phyloP scores from a whole-genome alignment of 1,140 invertebrate genomes.

The Macrobrachium nipponense region DNA sequence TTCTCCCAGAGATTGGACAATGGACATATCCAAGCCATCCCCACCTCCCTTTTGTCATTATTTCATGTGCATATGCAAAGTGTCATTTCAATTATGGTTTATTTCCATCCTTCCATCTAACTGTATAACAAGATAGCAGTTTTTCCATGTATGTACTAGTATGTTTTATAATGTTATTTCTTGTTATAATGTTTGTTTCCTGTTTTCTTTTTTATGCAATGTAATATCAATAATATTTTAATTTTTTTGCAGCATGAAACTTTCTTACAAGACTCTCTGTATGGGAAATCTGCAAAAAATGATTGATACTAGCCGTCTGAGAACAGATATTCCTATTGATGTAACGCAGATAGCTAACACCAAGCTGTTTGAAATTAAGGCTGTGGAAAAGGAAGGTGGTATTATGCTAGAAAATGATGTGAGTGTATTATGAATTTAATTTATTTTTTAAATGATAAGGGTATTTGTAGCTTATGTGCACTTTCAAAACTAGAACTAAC shows the following conservation, averaged over 20 bases:
- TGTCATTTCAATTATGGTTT: too few relatives aligned
- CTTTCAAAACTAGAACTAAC: too few relatives aligned
- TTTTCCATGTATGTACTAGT: too few relatives aligned
- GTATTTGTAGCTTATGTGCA: too few relatives aligned
- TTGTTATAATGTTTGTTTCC: slow-evolving; percentile 24
- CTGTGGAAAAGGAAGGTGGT: slow-evolving; percentile 86
- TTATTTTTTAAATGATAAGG: slow-evolving; percentile 30
- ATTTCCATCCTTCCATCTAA: too few relatives aligned
- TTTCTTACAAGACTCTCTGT: slow-evolving; percentile 93
- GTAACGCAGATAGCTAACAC: slow-evolving; percentile 85
- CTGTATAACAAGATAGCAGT: too few relatives aligned
- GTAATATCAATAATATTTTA: background rate
- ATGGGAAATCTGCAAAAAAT: slow-evolving; percentile 84
- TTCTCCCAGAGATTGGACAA: too few relatives aligned
- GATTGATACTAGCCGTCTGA: slow-evolving; percentile 89
- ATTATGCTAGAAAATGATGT: slow-evolving; percentile 94
- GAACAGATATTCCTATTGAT: slow-evolving; percentile 88
- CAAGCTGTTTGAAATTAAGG: slow-evolving; percentile 79
- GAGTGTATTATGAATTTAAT: slow-evolving; percentile 57
- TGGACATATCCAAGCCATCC: too few relatives aligned
- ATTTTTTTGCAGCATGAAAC: slow-evolving; percentile 71
- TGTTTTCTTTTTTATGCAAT: slow-evolving; percentile 34
- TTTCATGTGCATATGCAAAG: too few relatives aligned
- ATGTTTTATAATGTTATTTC: background rate
- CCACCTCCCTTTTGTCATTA: too few relatives aligned